phyloP scores from a whole-genome alignment of 2,113 vertebrate species.

The Elgaria multicarinata region DNA sequence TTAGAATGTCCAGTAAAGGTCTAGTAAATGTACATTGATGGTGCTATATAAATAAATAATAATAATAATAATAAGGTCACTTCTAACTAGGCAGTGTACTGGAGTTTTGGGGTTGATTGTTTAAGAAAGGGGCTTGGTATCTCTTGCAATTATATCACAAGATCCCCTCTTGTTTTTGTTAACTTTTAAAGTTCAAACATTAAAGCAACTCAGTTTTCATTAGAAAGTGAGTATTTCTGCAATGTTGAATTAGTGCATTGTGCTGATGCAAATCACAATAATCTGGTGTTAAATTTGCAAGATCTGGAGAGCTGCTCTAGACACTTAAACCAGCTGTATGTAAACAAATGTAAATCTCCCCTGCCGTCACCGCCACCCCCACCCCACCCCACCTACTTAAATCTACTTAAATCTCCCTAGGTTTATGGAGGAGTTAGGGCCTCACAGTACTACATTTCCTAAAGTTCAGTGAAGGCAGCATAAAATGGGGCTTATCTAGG shows the following conservation, averaged over 20 bases:
- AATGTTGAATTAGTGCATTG: no score
- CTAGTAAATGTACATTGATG: no score
- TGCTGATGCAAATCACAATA: neutral
- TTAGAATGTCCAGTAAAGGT: slow-evolving; percentile 1
- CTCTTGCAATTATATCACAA: neutral
- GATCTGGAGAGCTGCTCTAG: neutral
- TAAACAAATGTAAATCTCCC: neutral
- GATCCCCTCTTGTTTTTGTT: neutral
- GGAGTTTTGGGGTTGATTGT: neutral
- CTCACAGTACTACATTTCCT: neutral
- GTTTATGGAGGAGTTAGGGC: neutral
- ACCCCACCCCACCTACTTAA: neutral
- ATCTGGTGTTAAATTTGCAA: neutral
- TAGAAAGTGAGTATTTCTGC: neutral
- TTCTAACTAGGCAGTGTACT: neutral
- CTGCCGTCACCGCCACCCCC: neutral
- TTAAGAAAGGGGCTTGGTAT: neutral
- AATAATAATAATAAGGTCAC: no score
- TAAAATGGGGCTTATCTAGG: neutral
- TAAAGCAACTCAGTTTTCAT: neutral
- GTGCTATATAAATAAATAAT: no score
- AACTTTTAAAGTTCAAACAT: neutral
- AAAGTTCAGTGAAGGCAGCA: neutral
- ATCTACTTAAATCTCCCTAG: neutral
- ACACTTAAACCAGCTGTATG: neutral